Conservation (phyloP, 2,113 vertebrate species). For the Hirundichthys speculiger region DNA sequence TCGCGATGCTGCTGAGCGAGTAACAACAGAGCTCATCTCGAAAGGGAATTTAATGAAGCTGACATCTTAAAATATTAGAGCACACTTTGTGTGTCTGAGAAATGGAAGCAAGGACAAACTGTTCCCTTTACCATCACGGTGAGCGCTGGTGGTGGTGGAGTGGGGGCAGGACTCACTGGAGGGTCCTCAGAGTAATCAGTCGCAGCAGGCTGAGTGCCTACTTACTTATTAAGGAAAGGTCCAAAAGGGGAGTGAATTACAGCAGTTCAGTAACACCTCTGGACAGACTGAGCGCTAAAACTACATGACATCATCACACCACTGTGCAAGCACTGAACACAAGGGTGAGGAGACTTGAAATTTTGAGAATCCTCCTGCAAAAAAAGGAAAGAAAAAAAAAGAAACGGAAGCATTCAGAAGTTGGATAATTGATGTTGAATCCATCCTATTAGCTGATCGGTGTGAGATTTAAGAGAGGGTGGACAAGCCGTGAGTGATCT, state of each 20-base stretch:
- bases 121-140: slow-evolving; percentile 45
- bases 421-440: no score
- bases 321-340: slow-evolving; percentile 3
- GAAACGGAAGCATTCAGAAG: no score
- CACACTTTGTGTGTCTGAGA: slow-evolving; percentile 16
- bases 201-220: slow-evolving; percentile 56
- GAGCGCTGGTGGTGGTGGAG: slow-evolving; percentile 45
- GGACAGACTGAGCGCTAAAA: slow-evolving; percentile 11
- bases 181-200: slow-evolving; percentile 72
- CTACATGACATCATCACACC: slow-evolving; percentile 59
- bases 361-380: slow-evolving; percentile 46
- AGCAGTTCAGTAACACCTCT: slow-evolving; percentile 46
- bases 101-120: slow-evolving; percentile 47
- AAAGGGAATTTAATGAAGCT: slow-evolving; percentile 33
- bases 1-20: background rate
- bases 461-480: slow-evolving; percentile 49
- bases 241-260: slow-evolving; percentile 63
- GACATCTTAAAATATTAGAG: slow-evolving; percentile 44
- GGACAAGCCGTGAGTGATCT: slow-evolving; percentile 15
- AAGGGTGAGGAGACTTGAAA: slow-evolving; percentile 35
- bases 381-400: no score
- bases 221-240: slow-evolving; percentile 67
- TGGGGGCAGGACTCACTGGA: slow-evolving; percentile 51
- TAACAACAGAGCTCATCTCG: slow-evolving; percentile 1
- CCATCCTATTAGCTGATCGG: no score